Base-by-base conservation (phyloP, 2,113 vertebrate species). In the Rhinichthys klamathensis region DNA sequence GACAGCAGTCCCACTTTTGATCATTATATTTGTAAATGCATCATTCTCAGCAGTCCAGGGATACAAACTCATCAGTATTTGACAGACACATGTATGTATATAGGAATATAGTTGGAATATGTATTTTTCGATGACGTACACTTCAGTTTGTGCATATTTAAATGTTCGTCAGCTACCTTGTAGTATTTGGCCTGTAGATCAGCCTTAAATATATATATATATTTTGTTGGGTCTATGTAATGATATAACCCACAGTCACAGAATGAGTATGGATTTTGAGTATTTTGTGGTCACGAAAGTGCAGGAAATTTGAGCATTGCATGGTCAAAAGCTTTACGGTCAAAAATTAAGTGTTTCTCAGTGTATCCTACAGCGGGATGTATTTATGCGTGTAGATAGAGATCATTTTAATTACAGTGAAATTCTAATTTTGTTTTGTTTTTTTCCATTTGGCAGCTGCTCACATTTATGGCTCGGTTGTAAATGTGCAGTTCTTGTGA, bases 61-160 rank as follows among this genome's bases (percentile, higher is more conserved):
- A 93, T 92, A 91, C 88, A 91, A 86, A 90, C 89, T 90, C 90
- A 92, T 94, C 94, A 94, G 95, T 95, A 95, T 95, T 95, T 93
- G 93, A 94, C 91, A 93, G 89, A 89, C 92, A 92, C 90, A 85
- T 88, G 89, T 90, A 89, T 89, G 91, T 91, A 81, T 92, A 90
- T 91, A 93, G 88, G 74, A 77, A 92, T 93, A 91, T 89, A 89
- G 91, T 89, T 91, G 1, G n/a, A 51, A 89, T 90, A 91, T 90
- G 91, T 83, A 89, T 94, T 92, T n/a, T 90, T 91, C 90, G 90
- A 91, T 91, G 88, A 90, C 88, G 88, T 93, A 87, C 91, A 87
- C 93, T 91, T 90, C 80, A 80, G 84, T 91, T 73, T 88, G 77
- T 89, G 73, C 82, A 74, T 94, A 94, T 94, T 94, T 94, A 93